Conservation (phyloP, 2,888 invertebrate species). For the Dione vanillae region DNA sequence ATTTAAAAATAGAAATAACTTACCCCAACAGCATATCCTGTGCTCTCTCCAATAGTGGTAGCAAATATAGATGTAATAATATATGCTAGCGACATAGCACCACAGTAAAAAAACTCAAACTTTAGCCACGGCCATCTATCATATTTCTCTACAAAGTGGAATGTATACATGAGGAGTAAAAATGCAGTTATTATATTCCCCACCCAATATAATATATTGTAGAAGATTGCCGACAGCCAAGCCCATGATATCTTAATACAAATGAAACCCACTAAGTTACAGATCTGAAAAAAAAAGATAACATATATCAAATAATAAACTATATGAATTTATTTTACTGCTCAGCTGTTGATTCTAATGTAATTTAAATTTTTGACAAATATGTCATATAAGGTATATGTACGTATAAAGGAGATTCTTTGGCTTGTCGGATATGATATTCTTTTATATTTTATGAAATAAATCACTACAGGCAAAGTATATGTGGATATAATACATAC, state of each 20-base stretch:
- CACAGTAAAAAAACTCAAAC: conserved; percentile 90
- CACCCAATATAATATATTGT: conserved; percentile 90
- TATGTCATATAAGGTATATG: no score
- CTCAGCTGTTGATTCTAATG: no score
- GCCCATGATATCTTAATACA: conserved; percentile 88
- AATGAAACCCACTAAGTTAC: conserved; percentile 91
- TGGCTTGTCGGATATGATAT: no score
- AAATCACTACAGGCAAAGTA: background rate
- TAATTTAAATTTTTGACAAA: no score
- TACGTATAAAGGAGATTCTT: no score
- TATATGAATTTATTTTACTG: no score
- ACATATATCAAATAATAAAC: no score
- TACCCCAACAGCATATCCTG: conserved; percentile 89
- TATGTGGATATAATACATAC: conserved; percentile 65
- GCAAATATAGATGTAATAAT: conserved; percentile 90
- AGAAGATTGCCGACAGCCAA: conserved; percentile 88
- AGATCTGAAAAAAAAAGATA: conserved; percentile 74
- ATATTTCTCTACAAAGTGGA: conserved; percentile 93
- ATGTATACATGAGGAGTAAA: conserved; percentile 89
- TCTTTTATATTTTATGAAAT: no score
- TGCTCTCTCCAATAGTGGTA: conserved; percentile 83
- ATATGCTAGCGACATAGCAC: conserved; percentile 87
- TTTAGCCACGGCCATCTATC: conserved; percentile 93
- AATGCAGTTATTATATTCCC: conserved; percentile 91
- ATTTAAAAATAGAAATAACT: no score